Conservation (phyloP, 2,888 invertebrate species). For the Globia sparganii region DNA sequence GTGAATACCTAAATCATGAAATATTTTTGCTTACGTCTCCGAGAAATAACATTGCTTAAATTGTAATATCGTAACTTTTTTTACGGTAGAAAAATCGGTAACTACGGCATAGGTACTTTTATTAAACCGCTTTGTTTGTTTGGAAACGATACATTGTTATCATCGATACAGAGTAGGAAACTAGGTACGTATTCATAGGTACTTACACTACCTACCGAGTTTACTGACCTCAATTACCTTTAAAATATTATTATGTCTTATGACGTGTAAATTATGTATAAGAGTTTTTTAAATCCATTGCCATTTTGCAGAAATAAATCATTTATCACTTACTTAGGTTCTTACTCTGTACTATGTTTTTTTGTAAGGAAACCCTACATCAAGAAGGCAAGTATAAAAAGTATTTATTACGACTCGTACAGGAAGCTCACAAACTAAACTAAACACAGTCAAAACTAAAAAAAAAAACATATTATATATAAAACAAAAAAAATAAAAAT, state of each 20-base stretch:
- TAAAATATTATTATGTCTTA: background rate
- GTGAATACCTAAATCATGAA: conserved; percentile 26
- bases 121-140: background rate
- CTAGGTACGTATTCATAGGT: background rate
- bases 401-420: too few relatives aligned
- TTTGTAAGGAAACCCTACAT: background rate
- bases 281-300: background rate
- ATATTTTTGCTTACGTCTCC: conserved; percentile 2
- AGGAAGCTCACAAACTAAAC: too few relatives aligned
- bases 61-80: background rate
- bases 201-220: too few relatives aligned
- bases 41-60: background rate
- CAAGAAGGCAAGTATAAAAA: too few relatives aligned
- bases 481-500: too few relatives aligned
- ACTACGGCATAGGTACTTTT: background rate
- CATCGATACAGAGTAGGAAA: background rate
- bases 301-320: too few relatives aligned
- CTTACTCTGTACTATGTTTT: background rate
- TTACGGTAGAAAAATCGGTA: background rate
- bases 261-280: background rate
- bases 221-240: background rate
- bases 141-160: background rate
- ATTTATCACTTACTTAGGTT: background rate
- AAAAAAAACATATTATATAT: too few relatives aligned
- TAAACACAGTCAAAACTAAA: too few relatives aligned